Percentiles rank a stretch among this genome's conserved stretches.
These are phyloP conservation scores for Nixonia krombeini DNA, from an alignment of 1,140 invertebrate genomes.

Conservation along the genomic window DNA sequence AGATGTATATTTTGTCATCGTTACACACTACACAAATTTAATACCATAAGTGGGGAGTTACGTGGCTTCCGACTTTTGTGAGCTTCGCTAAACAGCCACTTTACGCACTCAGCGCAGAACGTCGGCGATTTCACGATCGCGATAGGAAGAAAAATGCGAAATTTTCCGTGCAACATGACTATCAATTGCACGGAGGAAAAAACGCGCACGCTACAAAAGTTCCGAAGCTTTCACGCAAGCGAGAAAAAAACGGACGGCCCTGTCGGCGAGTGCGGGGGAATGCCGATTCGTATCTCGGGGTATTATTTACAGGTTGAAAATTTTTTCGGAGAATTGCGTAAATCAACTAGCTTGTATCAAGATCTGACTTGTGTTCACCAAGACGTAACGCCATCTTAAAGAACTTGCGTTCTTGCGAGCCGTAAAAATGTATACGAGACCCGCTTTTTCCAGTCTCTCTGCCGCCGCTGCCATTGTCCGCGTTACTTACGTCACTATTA, in stretches of 20 bases:
- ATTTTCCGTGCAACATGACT: not conserved
- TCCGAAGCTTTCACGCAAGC: conserved; percentile 31
- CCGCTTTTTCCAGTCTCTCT: conserved; percentile 20
- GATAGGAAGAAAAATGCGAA: not conserved
- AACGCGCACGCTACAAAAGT: conserved; percentile 36
- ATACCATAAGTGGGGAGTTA: too few species aligned
- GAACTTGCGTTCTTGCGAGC: conserved; percentile 12
- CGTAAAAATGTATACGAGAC: conserved; percentile 33
- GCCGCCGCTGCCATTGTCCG: conserved; percentile 31
- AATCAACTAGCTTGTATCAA: conserved; percentile 43
- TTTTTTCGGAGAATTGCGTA: conserved; percentile 42
- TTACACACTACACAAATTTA: too few species aligned
- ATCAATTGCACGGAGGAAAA: conserved; percentile 12
- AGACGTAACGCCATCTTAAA: conserved; percentile 36
- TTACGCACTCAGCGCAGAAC: too few species aligned
- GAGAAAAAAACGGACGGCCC: conserved; percentile 38
- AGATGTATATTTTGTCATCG: too few species aligned
- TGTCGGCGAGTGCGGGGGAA: conserved; percentile 31
- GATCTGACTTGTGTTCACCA: conserved; percentile 40
- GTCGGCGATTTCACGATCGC: too few species aligned
- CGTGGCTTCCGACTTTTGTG: too few species aligned
- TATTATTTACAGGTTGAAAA: conserved; percentile 46
- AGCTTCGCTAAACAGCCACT: too few species aligned
- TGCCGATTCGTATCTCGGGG: conserved; percentile 38
- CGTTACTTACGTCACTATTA: conserved; percentile 35